Conservation (phyloP, 2,113 vertebrate genomes). For the Hippotragus niger region DNA sequence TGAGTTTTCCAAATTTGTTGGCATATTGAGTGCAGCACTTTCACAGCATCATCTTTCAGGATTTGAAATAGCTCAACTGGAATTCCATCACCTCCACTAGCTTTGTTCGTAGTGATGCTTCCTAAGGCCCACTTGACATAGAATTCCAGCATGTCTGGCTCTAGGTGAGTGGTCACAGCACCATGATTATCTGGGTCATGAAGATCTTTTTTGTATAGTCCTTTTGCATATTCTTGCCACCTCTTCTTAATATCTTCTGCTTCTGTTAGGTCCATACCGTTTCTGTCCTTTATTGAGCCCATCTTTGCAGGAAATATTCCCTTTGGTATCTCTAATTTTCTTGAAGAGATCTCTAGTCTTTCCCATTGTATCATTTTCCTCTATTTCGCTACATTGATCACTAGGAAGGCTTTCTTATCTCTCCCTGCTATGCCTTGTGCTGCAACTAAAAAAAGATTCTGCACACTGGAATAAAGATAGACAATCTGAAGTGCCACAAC, state of each 20-base stretch:
- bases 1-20: background rate
- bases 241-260: background rate
- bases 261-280: fast-evolving
- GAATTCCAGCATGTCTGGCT: background rate
- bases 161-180: background rate
- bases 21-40: background rate
- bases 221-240: background rate
- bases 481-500: fast-evolving
- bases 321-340: background rate
- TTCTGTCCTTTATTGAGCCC: background rate
- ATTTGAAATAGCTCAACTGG: background rate
- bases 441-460: background rate
- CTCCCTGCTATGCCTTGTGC: background rate
- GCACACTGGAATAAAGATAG: background rate
- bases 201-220: background rate
- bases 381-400: background rate
- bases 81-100: background rate
- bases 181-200: background rate
- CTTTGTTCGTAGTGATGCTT: background rate
- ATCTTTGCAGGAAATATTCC: background rate
- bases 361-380: background rate
- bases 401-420: background rate
- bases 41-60: background rate
- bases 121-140: background rate
- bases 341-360: background rate